phyloP scores from a whole-genome alignment of 2,797 vertebrate species.

The Bothrops alternatus region DNA sequence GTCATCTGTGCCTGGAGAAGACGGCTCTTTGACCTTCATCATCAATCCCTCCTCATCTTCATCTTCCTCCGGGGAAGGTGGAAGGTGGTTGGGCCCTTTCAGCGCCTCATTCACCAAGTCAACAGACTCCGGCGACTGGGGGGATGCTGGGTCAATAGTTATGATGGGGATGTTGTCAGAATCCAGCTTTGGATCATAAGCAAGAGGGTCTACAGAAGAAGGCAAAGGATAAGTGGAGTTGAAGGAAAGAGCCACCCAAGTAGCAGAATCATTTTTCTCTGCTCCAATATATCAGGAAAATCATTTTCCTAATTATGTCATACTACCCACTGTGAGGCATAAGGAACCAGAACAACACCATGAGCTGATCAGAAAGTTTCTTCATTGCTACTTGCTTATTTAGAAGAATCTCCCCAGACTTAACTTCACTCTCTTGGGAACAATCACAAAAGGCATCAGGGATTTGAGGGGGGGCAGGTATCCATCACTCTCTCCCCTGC shows the following conservation, averaged over 20 bases:
- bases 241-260: neutral
- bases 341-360: neutral
- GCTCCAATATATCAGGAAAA: neutral
- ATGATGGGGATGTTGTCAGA: constrained; percentile 80
- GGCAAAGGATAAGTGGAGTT: neutral
- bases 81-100: constrained; percentile 62
- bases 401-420: neutral
- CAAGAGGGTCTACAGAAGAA: constrained; percentile 79
- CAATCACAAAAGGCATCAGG: neutral
- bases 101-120: constrained; percentile 80
- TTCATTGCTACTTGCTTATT: neutral
- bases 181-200: constrained; percentile 78
- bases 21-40: constrained; percentile 76
- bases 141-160: constrained; percentile 91
- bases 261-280: neutral
- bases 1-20: constrained; percentile 64
- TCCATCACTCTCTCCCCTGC: neutral
- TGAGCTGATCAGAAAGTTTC: neutral
- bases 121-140: constrained; percentile 86
- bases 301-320: neutral
- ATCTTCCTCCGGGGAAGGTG: constrained; percentile 60
- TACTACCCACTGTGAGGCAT: neutral
- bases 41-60: constrained; percentile 78
- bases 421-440: neutral
- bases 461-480: accelerated